Base-by-base conservation (phyloP, 1,140 invertebrate genomes). In the Berghia stephanieae region DNA sequence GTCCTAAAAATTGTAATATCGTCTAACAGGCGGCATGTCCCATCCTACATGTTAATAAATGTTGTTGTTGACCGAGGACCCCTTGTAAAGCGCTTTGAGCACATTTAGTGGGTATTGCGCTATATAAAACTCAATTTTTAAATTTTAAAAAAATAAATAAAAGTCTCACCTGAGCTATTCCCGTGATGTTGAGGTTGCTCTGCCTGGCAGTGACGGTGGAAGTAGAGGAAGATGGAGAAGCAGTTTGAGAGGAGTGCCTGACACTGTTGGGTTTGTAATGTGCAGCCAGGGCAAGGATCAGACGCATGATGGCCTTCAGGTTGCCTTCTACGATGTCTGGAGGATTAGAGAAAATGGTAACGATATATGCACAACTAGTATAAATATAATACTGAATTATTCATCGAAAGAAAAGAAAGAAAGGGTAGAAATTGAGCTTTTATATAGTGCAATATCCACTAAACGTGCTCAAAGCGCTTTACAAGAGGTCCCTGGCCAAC, bases 261-360 rank as follows among this genome's bases (percentile, higher is more conserved):
- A 89, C 87, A 82, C 84, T 86, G 63, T 83, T 86, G 8, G 90
- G 90, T 80, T 91, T 91, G 76, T 90, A 91, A 78, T 91, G 90
- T 38, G 89, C 90, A 21, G 91, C 91, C 24, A 91, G 79, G 2
- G 91, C 90, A 38, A 91, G 82, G 27, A 91, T 90, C 21, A 91
- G 82, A n/a, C 90, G 79, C 90, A 91, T 91, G 27, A 91, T 89
- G 36, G 89, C 86, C 75, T 91, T 91, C 57, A 91, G 80, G 72
- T 91, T 91, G 2, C 91, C 91, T 24, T 90, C 90, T 18, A 89
- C 85, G 66, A 91, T 88, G 75, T 91, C 87, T 87, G 78, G 31
- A 79, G 77, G 31, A 42, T 46, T 24, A 68, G 75, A 74, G 42
- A 69, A 46, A 1, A 52, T 21, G 49, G 16, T 52, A 24, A 52